Evolutionary conservation across 2,888 invertebrate species (phyloP).

Genomic region (Venusia cambrica): DNA sequence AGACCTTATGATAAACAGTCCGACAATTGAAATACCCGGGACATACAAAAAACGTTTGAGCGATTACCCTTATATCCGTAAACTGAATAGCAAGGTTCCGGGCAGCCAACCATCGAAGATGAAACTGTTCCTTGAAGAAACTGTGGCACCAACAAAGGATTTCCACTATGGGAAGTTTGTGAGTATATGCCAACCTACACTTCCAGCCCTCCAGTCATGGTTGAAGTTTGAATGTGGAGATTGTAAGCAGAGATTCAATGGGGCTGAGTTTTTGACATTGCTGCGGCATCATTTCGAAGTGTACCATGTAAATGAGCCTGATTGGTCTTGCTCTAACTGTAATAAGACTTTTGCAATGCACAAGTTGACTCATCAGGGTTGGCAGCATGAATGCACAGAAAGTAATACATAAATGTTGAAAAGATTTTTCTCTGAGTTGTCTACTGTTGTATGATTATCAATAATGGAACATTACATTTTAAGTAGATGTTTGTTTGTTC

Average conservation of each 20-base stretch:
- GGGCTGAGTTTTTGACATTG: slow-evolving; percentile 14
- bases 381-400: slow-evolving; percentile 6
- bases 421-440: no score
- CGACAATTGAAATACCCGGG: slow-evolving; percentile 20
- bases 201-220: slow-evolving; percentile 25
- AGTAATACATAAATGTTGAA: no score
- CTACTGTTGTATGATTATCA: no score
- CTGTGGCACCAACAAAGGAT: slow-evolving; percentile 34
- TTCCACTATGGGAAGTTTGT: slow-evolving; percentile 29
- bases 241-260: slow-evolving; percentile 37
- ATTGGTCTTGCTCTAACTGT: slow-evolving; percentile 39
- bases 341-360: slow-evolving; percentile 21
- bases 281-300: slow-evolving; percentile 43
- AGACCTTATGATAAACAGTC: slow-evolving; percentile 28
- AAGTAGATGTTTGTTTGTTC: no score
- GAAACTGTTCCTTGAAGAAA: slow-evolving; percentile 55
- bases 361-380: slow-evolving; percentile 1
- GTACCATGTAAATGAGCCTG: slow-evolving; percentile 41
- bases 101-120: slow-evolving; percentile 18
- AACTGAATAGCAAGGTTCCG: slow-evolving; percentile 38
- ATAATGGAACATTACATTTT: no score
- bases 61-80: slow-evolving; percentile 47
- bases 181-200: accelerated
- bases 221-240: slow-evolving; percentile 42
- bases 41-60: slow-evolving; percentile 34